phyloP scores from a whole-genome alignment of 2,888 invertebrate genomes.

The Tanaodytes sp. region DNA sequence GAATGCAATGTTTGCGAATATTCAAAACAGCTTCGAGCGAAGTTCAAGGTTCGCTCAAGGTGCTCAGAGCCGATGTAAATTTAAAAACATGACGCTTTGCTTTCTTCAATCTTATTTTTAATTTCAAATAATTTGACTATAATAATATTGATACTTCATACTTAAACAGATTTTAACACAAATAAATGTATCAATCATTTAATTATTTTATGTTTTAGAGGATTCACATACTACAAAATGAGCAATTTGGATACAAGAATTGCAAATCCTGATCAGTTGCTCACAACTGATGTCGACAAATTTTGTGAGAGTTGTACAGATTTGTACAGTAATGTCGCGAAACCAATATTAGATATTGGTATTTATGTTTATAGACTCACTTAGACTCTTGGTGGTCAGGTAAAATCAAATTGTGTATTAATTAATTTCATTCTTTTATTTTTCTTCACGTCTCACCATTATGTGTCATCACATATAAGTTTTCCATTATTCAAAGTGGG shows the following conservation, averaged over 20 bases:
- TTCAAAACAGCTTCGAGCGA: slow-evolving; percentile 8
- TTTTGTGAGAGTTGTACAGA: slow-evolving; percentile 97
- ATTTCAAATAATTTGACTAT: background rate
- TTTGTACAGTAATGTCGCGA: slow-evolving; percentile 95
- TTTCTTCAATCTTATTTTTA: no score
- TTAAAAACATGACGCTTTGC: no score
- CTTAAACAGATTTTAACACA: no score
- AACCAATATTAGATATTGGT: slow-evolving; percentile 94
- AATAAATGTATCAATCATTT: no score
- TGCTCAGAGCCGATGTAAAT: slow-evolving; percentile 2
- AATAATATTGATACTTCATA: no score
- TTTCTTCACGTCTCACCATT: no score
- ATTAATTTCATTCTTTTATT: no score
- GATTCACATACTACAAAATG: slow-evolving; percentile 97
- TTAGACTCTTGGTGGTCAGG: slow-evolving; percentile 86
- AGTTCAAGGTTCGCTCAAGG: slow-evolving; percentile 31
- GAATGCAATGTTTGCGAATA: slow-evolving; percentile 7
- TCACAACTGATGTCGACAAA: slow-evolving; percentile 97
- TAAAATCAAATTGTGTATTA: no score
- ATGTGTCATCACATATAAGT: no score
- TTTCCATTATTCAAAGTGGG: no score
- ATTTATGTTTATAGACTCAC: slow-evolving; percentile 94
- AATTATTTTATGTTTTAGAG: no score
- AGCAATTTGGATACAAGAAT: slow-evolving; percentile 95
- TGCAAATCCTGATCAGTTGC: slow-evolving; percentile 94